Conservation (phyloP, 2,888 invertebrate species). For the Caenorhabditis becei region DNA sequence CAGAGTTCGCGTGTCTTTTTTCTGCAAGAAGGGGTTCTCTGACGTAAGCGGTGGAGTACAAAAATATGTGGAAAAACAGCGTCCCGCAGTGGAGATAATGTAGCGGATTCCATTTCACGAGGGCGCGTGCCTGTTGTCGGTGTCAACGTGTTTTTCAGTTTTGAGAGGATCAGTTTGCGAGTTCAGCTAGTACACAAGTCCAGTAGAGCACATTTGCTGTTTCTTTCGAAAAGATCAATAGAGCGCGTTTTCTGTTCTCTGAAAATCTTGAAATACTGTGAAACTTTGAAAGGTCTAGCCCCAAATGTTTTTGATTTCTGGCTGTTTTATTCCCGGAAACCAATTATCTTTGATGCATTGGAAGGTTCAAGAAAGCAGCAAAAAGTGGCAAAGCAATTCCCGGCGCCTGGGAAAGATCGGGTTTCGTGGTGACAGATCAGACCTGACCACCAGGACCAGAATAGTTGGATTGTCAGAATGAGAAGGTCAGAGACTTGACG, state of each 20-base stretch:
- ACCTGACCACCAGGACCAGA: not conserved
- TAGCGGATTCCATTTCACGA: conserved; percentile 7
- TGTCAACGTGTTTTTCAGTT: not conserved
- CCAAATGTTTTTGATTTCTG: conserved; percentile 9
- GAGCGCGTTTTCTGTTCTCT: too few species aligned
- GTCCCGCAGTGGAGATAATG: not conserved
- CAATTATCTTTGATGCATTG: conserved; percentile 57
- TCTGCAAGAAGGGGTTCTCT: not conserved
- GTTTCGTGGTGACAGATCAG: conserved; percentile 5
- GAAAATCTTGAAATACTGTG: too few species aligned
- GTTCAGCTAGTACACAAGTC: too few species aligned
- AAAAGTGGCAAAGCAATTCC: conserved; percentile 19
- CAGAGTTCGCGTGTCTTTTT: conserved; percentile 2
- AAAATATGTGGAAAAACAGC: conserved; percentile 3
- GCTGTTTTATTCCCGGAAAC: not conserved
- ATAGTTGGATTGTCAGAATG: not conserved
- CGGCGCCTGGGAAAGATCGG: conserved; percentile 12
- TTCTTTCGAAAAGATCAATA: too few species aligned
- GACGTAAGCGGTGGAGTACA: conserved; percentile 21
- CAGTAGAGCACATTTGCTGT: too few species aligned
- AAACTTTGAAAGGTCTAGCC: too few species aligned
- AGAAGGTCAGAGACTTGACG: conserved; percentile 11
- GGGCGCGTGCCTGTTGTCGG: not conserved
- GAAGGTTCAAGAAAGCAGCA: conserved; percentile 33
- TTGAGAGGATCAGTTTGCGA: too few species aligned